phyloP scores from a whole-genome alignment of 2,113 vertebrate species.

The Kryptolebias marmoratus region DNA sequence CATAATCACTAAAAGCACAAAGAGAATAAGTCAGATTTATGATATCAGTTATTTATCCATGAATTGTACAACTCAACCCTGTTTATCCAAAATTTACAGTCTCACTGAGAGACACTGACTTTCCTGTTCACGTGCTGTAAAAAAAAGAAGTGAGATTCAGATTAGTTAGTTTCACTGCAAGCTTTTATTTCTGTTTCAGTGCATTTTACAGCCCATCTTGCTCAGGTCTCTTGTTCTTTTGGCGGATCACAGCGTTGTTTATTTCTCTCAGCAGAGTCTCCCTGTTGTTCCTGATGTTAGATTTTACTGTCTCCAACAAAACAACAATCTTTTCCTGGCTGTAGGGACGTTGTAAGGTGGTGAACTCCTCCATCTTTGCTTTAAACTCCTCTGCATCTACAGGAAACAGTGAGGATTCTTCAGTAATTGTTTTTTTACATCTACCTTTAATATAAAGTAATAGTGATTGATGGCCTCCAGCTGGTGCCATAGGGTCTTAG shows the following conservation, averaged over 20 bases:
- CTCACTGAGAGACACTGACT: too few species aligned
- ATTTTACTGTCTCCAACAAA: constrained; percentile 43
- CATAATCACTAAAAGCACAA: neutral
- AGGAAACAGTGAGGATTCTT: neutral
- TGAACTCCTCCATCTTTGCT: constrained; percentile 55
- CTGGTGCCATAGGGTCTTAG: neutral
- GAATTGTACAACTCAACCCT: too few species aligned
- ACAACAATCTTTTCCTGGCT: constrained; percentile 41
- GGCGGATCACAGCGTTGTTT: constrained; percentile 37
- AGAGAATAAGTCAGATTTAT: neutral
- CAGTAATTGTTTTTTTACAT: too few species aligned
- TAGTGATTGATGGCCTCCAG: too few species aligned
- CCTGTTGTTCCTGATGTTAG: constrained; percentile 62
- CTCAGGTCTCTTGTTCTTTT: constrained; percentile 1
- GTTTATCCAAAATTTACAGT: neutral
- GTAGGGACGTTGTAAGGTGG: constrained; percentile 59
- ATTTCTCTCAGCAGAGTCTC: constrained; percentile 61
- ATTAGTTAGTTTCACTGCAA: neutral
- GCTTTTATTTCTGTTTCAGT: too few species aligned
- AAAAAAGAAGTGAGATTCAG: neutral
- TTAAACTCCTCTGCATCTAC: constrained; percentile 52
- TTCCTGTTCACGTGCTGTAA: neutral
- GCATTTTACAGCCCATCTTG: neutral
- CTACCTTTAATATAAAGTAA: neutral
- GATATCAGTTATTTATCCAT: too few species aligned